These are phyloP conservation scores for Catharus bicknelli DNA, from an alignment of 2,113 vertebrate species.

Conservation along the genomic window DNA sequence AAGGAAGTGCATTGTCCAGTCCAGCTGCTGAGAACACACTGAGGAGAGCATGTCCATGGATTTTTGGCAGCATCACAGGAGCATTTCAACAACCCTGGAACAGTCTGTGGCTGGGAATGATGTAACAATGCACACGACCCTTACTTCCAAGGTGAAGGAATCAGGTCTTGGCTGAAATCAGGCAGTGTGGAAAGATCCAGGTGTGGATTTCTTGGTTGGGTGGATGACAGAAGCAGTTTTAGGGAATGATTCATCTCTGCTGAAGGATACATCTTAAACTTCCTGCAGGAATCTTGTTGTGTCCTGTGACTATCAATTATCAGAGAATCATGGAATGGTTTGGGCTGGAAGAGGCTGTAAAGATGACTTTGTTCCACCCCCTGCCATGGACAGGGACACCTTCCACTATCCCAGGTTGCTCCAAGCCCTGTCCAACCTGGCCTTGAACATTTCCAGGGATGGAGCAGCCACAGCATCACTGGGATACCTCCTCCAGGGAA, in stretches of 20 bases:
- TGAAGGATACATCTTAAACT: neutral
- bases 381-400: neutral
- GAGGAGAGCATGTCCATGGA: neutral
- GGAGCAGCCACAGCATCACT: neutral
- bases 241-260: neutral
- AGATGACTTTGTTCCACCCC: rapidly evolving
- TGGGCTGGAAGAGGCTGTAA: neutral
- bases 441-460: neutral
- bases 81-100: neutral
- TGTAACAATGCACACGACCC: rapidly evolving
- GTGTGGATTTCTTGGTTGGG: rapidly evolving
- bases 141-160: neutral
- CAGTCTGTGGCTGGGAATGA: neutral
- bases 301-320: neutral
- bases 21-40: rapidly evolving
- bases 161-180: neutral
- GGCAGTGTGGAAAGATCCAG: rapidly evolving
- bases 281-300: neutral
- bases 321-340: neutral
- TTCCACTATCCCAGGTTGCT: neutral
- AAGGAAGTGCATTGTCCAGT: neutral
- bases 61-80: neutral
- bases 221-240: neutral
- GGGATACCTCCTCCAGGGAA: neutral
- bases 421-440: rapidly evolving